Evolutionary conservation across 2,888 invertebrate species (phyloP).

Genomic region (Dusona sp.): DNA sequence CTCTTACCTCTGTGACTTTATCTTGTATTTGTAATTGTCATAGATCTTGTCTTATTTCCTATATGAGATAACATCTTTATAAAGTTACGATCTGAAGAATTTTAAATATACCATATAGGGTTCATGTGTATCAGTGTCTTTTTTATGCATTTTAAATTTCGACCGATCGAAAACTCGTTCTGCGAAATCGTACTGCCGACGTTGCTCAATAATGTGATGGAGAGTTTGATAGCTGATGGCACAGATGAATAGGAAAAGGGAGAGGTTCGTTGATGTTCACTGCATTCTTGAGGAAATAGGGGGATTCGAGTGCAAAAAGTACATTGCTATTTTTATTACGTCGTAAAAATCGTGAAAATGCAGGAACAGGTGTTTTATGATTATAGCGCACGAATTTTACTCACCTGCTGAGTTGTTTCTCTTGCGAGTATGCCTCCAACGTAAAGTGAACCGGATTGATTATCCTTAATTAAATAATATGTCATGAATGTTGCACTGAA

Average conservation of each 20-base stretch:
- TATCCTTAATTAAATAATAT: not conserved
- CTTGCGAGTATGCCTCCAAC: not conserved
- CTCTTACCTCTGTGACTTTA: not conserved
- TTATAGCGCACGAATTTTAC: constrained; percentile 39
- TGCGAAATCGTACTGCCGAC: no score
- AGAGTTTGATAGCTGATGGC: not conserved
- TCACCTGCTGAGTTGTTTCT: constrained; percentile 19
- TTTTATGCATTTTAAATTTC: no score
- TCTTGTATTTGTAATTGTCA: not conserved
- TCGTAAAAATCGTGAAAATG: constrained; percentile 62
- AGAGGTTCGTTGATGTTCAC: not conserved
- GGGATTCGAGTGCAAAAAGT: constrained; percentile 57
- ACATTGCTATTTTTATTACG: constrained; percentile 61
- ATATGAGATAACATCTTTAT: no score
- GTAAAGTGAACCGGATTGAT: not conserved
- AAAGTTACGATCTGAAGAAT: no score
- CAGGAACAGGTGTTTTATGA: constrained; percentile 54
- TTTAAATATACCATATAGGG: no score
- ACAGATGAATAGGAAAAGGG: constrained; percentile 4
- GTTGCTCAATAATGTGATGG: not conserved
- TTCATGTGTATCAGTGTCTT: no score
- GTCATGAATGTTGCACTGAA: not conserved
- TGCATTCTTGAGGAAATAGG: constrained; percentile 28
- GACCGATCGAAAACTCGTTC: no score
- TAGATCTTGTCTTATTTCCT: not conserved